Percentiles rank a stretch among this genome's conserved stretches.
These are phyloP conservation scores for Parelbella ahira DNA, from an alignment of 2,888 invertebrate genomes.

Conservation along the genomic window DNA sequence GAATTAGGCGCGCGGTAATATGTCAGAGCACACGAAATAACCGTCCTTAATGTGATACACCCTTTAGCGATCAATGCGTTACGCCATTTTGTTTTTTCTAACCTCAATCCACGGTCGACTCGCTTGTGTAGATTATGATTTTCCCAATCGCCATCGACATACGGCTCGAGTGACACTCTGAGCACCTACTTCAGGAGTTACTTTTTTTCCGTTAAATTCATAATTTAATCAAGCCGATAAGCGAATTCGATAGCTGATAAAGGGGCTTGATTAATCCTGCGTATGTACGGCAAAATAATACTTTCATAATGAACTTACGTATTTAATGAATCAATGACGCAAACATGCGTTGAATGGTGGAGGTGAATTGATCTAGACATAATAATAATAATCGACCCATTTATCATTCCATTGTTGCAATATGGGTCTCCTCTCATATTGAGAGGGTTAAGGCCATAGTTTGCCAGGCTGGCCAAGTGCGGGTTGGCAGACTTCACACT, in stretches of 20 bases:
- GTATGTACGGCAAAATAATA: constrained; percentile 10
- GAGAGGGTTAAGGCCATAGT: too few species aligned
- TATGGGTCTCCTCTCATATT: too few species aligned
- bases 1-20: constrained; percentile 25
- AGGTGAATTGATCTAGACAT: too few species aligned
- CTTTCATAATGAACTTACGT: constrained; percentile 9
- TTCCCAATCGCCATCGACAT: too few species aligned
- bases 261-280: constrained; percentile 18
- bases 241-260: constrained; percentile 14
- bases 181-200: constrained; percentile 6
- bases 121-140: too few species aligned
- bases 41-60: constrained; percentile 24
- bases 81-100: constrained; percentile 24
- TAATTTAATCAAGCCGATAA: constrained; percentile 16
- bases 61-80: constrained; percentile 15
- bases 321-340: not conserved
- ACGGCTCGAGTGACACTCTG: too few species aligned
- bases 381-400: too few species aligned
- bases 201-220: not conserved
- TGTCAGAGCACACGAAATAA: constrained; percentile 23
- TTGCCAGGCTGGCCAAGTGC: too few species aligned
- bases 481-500: too few species aligned
- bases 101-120: too few species aligned
- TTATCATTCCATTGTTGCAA: too few species aligned
- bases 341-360: too few species aligned